A percentile compares a stretch with the other conserved stretches of the same genome.
Conservation (phyloP, 2,113 vertebrate species). For the Limanda limanda region DNA sequence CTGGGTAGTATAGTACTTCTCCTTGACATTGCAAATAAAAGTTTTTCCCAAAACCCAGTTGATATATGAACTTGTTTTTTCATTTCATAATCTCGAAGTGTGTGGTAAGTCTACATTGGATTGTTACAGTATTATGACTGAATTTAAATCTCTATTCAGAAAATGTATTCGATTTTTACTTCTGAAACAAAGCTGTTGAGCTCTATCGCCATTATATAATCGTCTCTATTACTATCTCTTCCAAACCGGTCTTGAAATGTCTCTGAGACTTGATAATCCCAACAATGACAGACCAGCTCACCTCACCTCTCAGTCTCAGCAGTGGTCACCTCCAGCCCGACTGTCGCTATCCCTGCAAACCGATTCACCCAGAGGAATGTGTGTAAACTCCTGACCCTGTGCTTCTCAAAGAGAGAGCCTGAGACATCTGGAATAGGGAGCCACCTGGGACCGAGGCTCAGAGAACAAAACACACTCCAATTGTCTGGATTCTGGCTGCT, state of each 20-base stretch:
- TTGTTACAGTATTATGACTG: too few species aligned
- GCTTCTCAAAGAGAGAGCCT: conserved; percentile 63
- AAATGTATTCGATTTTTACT: too few species aligned
- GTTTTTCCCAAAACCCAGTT: too few species aligned
- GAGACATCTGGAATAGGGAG: conserved; percentile 71
- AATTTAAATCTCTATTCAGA: too few species aligned
- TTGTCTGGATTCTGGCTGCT: conserved; percentile 59
- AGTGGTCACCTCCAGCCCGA: conserved; percentile 41
- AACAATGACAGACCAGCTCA: conserved; percentile 34
- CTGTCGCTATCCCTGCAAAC: conserved; percentile 30
- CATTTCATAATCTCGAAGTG: too few species aligned
- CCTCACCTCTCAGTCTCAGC: conserved; percentile 22
- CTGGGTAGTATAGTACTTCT: too few species aligned
- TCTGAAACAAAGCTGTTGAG: too few species aligned
- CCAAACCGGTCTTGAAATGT: conserved; percentile 6
- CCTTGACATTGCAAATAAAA: too few species aligned
- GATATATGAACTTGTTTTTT: too few species aligned
- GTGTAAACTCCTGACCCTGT: conserved; percentile 75
- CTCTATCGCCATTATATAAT: too few species aligned
- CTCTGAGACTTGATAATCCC: conserved; percentile 21
- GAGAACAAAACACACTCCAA: conserved; percentile 39
- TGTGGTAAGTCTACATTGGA: too few species aligned
- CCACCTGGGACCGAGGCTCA: conserved; percentile 67
- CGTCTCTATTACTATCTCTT: conserved; percentile 12
- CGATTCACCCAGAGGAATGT: conserved; percentile 63